These are phyloP conservation scores for Psittacara wagleri DNA, from an alignment of 2,113 vertebrate genomes.

Conservation along the genomic window DNA sequence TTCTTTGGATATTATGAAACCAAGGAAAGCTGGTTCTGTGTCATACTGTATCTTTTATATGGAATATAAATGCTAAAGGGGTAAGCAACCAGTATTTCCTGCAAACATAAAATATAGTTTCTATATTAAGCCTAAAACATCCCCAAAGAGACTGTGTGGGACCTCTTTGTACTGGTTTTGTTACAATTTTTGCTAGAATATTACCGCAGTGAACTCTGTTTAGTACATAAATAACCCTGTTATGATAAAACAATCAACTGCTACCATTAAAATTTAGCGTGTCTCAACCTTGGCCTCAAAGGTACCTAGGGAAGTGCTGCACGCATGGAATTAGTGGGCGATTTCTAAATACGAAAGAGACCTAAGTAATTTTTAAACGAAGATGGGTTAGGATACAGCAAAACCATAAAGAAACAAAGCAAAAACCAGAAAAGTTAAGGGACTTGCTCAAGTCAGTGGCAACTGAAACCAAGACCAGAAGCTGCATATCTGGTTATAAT, in stretches of 20 bases:
- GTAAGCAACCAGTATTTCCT: not conserved
- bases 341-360: not conserved
- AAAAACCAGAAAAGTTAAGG: not conserved
- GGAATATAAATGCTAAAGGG: not conserved
- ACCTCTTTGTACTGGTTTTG: not conserved
- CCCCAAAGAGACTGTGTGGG: not conserved
- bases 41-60: not conserved
- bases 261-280: not conserved
- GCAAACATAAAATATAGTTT: not conserved
- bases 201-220: not conserved
- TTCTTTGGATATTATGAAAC: not conserved
- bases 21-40: not conserved
- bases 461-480: slow-evolving; percentile 24
- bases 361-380: not conserved
- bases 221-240: not conserved
- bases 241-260: not conserved
- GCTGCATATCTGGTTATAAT: not conserved
- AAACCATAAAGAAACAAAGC: not conserved
- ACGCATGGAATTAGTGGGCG: not conserved
- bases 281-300: not conserved
- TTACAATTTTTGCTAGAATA: not conserved
- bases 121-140: not conserved
- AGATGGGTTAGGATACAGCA: not conserved
- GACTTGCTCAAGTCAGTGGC: not conserved
- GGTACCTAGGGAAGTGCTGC: not conserved